A percentile compares a stretch with the other conserved stretches of the same genome.
Conservation (phyloP, 2,888 invertebrate genomes). For the Electrophaes corylata region DNA sequence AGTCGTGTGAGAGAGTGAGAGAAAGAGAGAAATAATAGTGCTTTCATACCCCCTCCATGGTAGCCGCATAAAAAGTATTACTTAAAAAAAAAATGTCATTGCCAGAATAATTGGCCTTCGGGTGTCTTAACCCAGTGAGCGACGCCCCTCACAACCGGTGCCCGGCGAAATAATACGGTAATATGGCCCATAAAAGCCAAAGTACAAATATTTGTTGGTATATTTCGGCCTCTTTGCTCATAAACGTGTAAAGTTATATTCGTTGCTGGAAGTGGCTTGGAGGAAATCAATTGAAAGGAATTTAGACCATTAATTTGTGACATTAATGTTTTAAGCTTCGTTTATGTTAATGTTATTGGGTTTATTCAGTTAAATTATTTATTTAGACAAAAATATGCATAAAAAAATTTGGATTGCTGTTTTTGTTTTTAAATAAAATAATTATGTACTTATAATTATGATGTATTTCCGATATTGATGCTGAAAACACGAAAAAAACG, state of each 20-base stretch:
- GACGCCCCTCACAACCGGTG: constrained; percentile 14
- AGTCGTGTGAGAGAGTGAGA: no score
- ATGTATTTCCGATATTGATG: no score
- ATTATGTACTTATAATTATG: no score
- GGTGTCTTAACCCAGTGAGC: not conserved
- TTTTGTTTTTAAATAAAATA: no score
- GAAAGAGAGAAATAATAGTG: no score
- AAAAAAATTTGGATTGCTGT: no score
- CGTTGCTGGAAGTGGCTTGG: constrained; percentile 22
- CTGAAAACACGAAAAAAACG: no score
- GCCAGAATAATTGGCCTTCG: no score
- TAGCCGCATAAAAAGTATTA: no score
- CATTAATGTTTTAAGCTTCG: not conserved
- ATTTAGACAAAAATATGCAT: no score
- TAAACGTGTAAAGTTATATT: constrained; percentile 26
- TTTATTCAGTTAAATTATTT: not conserved
- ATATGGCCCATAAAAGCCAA: constrained; percentile 36
- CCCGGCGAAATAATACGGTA: constrained; percentile 37
- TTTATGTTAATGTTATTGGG: not conserved
- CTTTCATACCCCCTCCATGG: not conserved
- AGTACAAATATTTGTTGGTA: constrained; percentile 39
- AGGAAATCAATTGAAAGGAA: constrained; percentile 1
- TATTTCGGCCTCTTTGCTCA: constrained; percentile 32
- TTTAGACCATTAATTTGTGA: not conserved
- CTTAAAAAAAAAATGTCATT: not conserved